Evolutionary conservation across 2,113 vertebrate species (phyloP).

Genomic region (Odocoileus virginianus): DNA sequence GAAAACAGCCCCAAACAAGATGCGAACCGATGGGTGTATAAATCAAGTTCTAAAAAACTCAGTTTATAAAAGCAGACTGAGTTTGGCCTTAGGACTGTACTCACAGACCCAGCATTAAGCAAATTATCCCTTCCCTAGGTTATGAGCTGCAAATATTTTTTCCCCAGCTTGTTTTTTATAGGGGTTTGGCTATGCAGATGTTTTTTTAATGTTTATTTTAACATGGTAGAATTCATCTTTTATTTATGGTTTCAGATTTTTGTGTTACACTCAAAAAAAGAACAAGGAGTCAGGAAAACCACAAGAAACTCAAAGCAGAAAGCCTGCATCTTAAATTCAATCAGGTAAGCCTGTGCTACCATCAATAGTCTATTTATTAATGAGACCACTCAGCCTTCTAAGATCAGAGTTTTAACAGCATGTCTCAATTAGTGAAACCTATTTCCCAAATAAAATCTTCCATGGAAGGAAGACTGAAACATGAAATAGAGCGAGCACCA

Average conservation of each 20-base stretch:
- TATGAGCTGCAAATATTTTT: not conserved
- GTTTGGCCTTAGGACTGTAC: not conserved
- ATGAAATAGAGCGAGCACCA: accelerated
- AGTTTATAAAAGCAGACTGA: not conserved
- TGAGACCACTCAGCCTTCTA: not conserved
- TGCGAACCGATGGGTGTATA: not conserved
- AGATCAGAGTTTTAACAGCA: not conserved
- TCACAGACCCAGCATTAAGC: not conserved
- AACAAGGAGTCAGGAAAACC: not conserved
- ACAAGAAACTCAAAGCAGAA: not conserved
- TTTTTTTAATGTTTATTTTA: not conserved
- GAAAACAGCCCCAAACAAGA: not conserved
- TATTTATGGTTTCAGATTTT: not conserved
- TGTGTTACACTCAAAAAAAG: not conserved
- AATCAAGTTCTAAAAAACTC: not conserved
- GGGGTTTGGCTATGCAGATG: not conserved
- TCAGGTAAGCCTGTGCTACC: too few species aligned
- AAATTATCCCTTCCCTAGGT: not conserved
- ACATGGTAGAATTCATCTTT: not conserved
- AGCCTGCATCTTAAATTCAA: not conserved
- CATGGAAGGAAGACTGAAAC: not conserved
- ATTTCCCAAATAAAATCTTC: not conserved
- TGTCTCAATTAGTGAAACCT: not conserved
- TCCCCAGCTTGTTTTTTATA: not conserved
- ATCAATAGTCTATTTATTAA: not conserved